Evolutionary conservation across 2,888 invertebrate genomes (phyloP).

Genomic region (Metopia argyrocephala): DNA sequence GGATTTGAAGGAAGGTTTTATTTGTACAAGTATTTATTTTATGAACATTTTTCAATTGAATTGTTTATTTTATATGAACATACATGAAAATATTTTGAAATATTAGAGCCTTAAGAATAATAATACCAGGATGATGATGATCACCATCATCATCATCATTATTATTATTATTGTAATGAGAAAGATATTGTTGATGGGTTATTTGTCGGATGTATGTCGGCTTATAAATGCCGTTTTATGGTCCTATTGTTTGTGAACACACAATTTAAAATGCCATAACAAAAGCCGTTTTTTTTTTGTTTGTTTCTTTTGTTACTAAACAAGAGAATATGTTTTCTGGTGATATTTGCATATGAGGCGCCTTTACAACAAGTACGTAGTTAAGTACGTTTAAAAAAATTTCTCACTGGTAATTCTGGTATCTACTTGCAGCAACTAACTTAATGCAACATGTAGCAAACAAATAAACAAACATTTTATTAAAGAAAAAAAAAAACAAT

Average conservation of each 20-base stretch:
- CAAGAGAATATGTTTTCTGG: not conserved
- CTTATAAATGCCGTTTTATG: not conserved
- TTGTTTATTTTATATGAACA: too few relatives aligned
- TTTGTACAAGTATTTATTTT: too few relatives aligned
- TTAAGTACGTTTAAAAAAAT: not conserved
- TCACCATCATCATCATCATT: not conserved
- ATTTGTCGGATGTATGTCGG: not conserved
- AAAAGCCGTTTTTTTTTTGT: not conserved
- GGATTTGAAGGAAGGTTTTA: too few relatives aligned
- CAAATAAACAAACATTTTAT: constrained; percentile 22
- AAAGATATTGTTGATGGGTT: not conserved
- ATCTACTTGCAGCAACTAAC: not conserved
- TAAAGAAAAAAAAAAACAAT: constrained; percentile 1
- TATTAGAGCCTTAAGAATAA: too few relatives aligned
- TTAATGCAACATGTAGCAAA: constrained; percentile 12
- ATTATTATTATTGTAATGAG: not conserved
- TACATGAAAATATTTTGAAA: too few relatives aligned
- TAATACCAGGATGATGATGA: too few relatives aligned
- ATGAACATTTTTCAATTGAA: too few relatives aligned
- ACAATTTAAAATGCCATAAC: constrained; percentile 4
- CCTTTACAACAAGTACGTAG: constrained; percentile 34
- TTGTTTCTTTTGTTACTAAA: not conserved
- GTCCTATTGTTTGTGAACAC: not conserved
- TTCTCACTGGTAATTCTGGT: not conserved
- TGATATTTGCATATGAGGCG: constrained; percentile 60